Base-by-base conservation (phyloP, 2,888 invertebrate genomes). In the Oligia fasciuncula region DNA sequence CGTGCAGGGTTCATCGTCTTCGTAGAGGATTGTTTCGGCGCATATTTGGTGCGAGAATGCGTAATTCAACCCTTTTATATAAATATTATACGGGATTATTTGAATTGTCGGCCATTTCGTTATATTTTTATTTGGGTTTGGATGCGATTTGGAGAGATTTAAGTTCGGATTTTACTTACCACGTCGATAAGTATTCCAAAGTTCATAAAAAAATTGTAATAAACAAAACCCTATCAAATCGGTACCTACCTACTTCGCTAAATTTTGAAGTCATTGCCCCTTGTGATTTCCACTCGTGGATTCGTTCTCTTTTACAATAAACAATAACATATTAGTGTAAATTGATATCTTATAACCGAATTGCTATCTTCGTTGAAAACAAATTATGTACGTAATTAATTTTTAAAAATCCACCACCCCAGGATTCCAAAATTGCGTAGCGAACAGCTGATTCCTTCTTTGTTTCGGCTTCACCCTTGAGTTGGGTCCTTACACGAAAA, bases 361-460 rank as follows among this genome's bases (percentile, higher is more conserved):
- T 77, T 65, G 78, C 80, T 84, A 77, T 80, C 77, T 78, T 81
- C 67, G 71, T 81, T 60, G 60, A 80, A 72, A 85, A 85, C 87
- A 85, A 87, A 86, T 88, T 85, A 79, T 76, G 76, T 81, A 84
- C 86, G 66, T 81, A 84, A 89, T 87, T 84, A 87, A 85, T 87
- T 90, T 87, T 85, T 66, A 86, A 88, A 88, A 86, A 84, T 82
- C 69, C 81, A 40, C 85, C 86, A 80, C 87, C 89, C 78, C 49
- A 76, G 73, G 46, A 73, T 71, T 84, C 75, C 29, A 65, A 82
- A 83, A 86, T 87, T 89, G 88, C 85, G 80, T 84, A 68, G 85
- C 80, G 83, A 90, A 90, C 90, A 90, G 90, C 90, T 90, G 90
- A 90, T 90, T 90, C 85, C 83, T 79, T 80, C 80, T 88, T 87